phyloP scores from a whole-genome alignment of 2,797 vertebrate species.

The Coranthus polyacanthus region DNA sequence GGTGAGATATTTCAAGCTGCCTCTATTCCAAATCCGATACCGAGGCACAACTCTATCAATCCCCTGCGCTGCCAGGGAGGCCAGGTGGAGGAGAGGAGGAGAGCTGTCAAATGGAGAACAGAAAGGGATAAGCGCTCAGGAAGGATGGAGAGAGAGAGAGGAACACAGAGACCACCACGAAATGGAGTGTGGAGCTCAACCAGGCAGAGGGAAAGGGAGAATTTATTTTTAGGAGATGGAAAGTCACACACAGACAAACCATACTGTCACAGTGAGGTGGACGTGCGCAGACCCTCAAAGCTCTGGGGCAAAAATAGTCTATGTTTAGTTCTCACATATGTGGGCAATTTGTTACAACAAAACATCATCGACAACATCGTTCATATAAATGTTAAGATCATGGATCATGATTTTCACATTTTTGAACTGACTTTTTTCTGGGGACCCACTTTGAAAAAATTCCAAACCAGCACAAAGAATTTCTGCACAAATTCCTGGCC shows the following conservation, averaged over 20 bases:
- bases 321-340: too few relatives aligned
- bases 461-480: too few relatives aligned
- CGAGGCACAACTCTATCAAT: slow-evolving; percentile 60
- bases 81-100: slow-evolving; percentile 53
- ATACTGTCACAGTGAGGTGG: slow-evolving; percentile 3
- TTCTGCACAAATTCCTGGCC: too few relatives aligned
- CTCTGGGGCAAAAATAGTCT: neutral
- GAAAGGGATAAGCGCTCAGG: slow-evolving; percentile 38
- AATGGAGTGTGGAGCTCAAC: slow-evolving; percentile 36
- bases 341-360: too few relatives aligned
- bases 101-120: slow-evolving; percentile 42
- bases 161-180: slow-evolving; percentile 38
- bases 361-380: too few relatives aligned
- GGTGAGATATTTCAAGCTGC: slow-evolving; percentile 68
- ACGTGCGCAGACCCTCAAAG: neutral
- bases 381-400: too few relatives aligned
- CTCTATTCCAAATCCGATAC: slow-evolving; percentile 63
- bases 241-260: slow-evolving; percentile 14
- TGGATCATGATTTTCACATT: too few relatives aligned
- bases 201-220: neutral
- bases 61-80: slow-evolving; percentile 46
- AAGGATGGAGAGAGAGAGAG: slow-evolving; percentile 35
- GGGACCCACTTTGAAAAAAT: too few relatives aligned
- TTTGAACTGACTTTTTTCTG: too few relatives aligned
- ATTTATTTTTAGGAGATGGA: slow-evolving; percentile 50